Base-by-base conservation (phyloP, 1,140 invertebrate genomes). In the Pristionchus pacificus region DNA sequence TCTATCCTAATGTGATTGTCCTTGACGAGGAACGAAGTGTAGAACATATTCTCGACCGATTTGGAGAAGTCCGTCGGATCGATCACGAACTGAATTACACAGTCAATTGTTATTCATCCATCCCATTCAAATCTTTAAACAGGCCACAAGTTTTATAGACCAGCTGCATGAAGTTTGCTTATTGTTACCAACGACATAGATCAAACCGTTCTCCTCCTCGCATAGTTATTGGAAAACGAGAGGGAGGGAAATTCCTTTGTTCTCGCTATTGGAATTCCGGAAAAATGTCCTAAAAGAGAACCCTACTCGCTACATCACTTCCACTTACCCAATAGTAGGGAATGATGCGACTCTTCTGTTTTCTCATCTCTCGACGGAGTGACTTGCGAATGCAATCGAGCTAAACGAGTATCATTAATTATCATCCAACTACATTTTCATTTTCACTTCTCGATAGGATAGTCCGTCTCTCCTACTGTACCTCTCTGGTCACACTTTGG, bases 41-140 rank as follows among this genome's bases (percentile, higher is more conserved):
- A 49, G 38, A 49, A 49, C 38, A 49, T 49, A 19, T 49, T 49
- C 38, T 49, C 38, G 38, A 49, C 19, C 6, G 38, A 49, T 6
- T 10, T 6, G 6, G 38, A 49, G 38, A 49, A 49, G 38, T 49
- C 38, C 6, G 6, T 19, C 19, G 38, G 38, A 19, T 49, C 19
- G 38, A 49, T 49, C 38, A 49, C 38, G 38, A 49, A 49, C 38
- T 49, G 38, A n/a, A n/a, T n/a, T n/a, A n/a, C n/a, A n/a, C n/a
- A n/a, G n/a, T n/a, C n/a, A n/a, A n/a, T n/a, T n/a, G n/a, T n/a
- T n/a, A n/a, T n/a, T n/a, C n/a, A n/a, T n/a, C n/a, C n/a, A n/a
- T n/a, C n/a, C n/a, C n/a, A n/a, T n/a, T n/a, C n/a, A n/a, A n/a
- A n/a, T n/a, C n/a, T n/a, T n/a, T n/a, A n/a, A n/a, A n/a, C n/a